phyloP scores from a whole-genome alignment of 2,797 vertebrate species.

The Rhinogobio ventralis region DNA sequence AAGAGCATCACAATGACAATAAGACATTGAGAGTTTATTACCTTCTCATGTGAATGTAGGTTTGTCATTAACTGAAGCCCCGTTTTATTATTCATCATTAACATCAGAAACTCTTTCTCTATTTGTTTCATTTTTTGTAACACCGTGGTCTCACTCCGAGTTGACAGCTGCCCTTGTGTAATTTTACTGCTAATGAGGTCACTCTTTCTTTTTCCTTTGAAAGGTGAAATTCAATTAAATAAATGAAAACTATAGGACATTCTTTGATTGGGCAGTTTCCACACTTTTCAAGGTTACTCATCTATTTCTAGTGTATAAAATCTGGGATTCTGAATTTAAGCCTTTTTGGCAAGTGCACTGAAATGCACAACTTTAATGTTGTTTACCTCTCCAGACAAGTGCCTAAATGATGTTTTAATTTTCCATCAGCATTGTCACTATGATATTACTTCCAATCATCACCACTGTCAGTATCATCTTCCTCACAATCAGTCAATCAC shows the following conservation, averaged over 20 bases:
- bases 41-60: background rate
- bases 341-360: background rate
- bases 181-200: slow-evolving; percentile 47
- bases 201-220: slow-evolving; percentile 15
- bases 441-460: background rate
- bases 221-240: slow-evolving; percentile 42
- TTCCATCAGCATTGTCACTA: background rate
- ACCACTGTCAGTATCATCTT: background rate
- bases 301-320: background rate
- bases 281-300: slow-evolving; percentile 27
- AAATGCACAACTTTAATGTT: background rate
- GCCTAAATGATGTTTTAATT: background rate
- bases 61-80: slow-evolving; percentile 42
- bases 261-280: slow-evolving; percentile 35
- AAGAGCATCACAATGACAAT: background rate
- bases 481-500: background rate
- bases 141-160: background rate
- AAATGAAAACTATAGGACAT: slow-evolving; percentile 19
- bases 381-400: background rate
- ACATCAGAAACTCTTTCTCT: slow-evolving; percentile 32
- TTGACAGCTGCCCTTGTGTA: slow-evolving; percentile 25
- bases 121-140: background rate
- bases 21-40: slow-evolving; percentile 10
- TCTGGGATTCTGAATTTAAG: background rate
- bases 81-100: slow-evolving; percentile 43